Conservation (phyloP, 2,888 invertebrate genomes). For the Cecidostiba fungosa region DNA sequence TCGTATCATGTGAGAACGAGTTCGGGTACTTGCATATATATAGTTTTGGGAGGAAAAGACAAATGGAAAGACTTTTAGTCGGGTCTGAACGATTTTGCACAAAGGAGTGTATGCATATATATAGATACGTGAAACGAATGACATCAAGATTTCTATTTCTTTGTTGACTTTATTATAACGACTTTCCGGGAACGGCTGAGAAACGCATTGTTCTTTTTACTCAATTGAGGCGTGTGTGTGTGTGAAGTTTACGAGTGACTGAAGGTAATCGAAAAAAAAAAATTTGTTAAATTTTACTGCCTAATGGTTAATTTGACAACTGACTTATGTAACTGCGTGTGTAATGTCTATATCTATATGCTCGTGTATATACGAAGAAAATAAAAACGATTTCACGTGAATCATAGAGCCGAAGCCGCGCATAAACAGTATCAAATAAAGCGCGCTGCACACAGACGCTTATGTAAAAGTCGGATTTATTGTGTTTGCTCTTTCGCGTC, state of each 20-base stretch:
- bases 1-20: neutral
- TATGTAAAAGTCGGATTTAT: constrained; percentile 47
- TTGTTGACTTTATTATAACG: neutral
- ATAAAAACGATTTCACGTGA: constrained; percentile 5
- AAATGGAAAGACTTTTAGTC: neutral
- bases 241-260: neutral
- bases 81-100: neutral
- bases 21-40: too few species aligned
- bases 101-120: neutral
- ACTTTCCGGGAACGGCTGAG: constrained; percentile 4
- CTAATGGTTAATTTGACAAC: constrained; percentile 16
- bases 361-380: neutral
- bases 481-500: constrained; percentile 19
- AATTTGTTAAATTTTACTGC: constrained; percentile 4
- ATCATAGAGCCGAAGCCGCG: constrained; percentile 16
- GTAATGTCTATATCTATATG: too few species aligned
- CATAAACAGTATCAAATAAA: constrained; percentile 12
- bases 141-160: neutral
- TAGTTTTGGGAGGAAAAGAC: neutral
- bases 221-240: neutral
- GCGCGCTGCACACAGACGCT: neutral
- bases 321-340: neutral
- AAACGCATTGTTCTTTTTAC: neutral
- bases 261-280: neutral
- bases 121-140: neutral